Evolutionary conservation across 1,140 invertebrate species (phyloP).

Genomic region (Aphis craccivora): DNA sequence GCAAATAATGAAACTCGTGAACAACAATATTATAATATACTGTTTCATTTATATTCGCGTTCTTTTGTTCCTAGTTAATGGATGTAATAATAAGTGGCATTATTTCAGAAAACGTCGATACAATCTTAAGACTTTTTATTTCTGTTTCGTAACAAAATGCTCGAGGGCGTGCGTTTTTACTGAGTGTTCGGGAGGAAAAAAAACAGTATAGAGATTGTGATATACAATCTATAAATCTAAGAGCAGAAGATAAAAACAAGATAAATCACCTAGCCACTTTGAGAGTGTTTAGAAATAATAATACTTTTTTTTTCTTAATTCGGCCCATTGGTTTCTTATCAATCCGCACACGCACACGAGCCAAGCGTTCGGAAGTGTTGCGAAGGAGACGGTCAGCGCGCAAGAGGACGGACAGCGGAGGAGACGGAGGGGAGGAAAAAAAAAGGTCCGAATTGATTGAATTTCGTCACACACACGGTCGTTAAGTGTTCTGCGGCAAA

Average conservation of each 20-base stretch:
- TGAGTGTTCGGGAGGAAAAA: not conserved
- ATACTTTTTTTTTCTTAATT: constrained; percentile 5
- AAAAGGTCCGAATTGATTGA: constrained; percentile 28
- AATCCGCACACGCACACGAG: not conserved
- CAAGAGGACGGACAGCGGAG: not conserved
- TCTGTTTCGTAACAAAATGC: not conserved
- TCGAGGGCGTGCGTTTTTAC: not conserved
- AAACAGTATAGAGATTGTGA: not conserved
- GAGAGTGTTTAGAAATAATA: constrained; percentile 32
- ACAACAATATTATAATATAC: not conserved
- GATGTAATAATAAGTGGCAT: not conserved
- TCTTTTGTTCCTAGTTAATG: not conserved
- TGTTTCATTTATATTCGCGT: not conserved
- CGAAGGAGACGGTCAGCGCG: not conserved
- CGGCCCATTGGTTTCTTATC: constrained; percentile 1
- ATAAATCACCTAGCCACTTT: constrained; percentile 31
- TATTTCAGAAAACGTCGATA: not conserved
- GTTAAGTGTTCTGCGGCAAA: constrained; percentile 51
- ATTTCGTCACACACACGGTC: constrained; percentile 32
- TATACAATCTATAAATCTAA: constrained; percentile 18
- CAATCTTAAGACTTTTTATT: not conserved
- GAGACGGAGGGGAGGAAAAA: not conserved
- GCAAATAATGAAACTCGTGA: not conserved
- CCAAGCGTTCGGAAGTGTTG: not conserved
- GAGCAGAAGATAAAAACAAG: not conserved